A percentile compares a stretch with the other conserved stretches of the same genome.
Evolutionary conservation across 2,888 invertebrate species (phyloP).

Genomic region (Philopedon plagiatum): DNA sequence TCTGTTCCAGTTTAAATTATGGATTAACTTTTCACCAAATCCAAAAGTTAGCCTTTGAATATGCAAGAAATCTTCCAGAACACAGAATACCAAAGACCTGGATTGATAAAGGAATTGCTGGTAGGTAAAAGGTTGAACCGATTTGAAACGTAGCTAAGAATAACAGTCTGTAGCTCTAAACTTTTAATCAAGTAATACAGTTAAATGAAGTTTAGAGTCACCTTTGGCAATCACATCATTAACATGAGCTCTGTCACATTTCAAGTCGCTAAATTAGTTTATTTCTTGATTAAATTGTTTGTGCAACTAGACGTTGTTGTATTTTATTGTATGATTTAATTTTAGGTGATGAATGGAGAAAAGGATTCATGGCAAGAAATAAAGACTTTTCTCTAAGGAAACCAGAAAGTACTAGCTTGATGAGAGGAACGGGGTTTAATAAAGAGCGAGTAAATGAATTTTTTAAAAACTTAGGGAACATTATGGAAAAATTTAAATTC

Average conservation of each 20-base stretch:
- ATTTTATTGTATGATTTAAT: constrained; percentile 4
- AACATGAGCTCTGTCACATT: no score
- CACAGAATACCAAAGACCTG: constrained; percentile 22
- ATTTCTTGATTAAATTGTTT: no score
- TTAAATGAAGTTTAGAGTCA: no score
- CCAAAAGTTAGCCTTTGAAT: constrained; percentile 18
- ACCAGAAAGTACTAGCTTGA: constrained; percentile 35
- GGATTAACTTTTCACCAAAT: constrained; percentile 12
- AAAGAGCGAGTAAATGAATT: constrained; percentile 32
- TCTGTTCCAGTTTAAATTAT: constrained; percentile 22
- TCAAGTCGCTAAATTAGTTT: no score
- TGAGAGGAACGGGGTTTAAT: constrained; percentile 33
- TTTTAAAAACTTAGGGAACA: constrained; percentile 8
- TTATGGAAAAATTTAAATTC: constrained; percentile 23
- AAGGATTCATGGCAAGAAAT: constrained; percentile 35
- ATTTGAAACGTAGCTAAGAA: no score
- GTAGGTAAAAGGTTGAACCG: no score
- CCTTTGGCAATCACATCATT: no score
- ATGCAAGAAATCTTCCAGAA: constrained; percentile 5
- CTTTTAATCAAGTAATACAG: no score
- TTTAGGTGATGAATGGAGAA: constrained; percentile 36
- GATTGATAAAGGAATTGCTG: constrained; percentile 16
- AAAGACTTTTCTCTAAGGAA: constrained; percentile 28
- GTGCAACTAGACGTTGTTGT: no score
- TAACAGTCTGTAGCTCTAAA: no score